These are phyloP conservation scores for Platygyra sinensis DNA, from an alignment of 64 coral and sea anemone genomes.

Conservation along the genomic window DNA sequence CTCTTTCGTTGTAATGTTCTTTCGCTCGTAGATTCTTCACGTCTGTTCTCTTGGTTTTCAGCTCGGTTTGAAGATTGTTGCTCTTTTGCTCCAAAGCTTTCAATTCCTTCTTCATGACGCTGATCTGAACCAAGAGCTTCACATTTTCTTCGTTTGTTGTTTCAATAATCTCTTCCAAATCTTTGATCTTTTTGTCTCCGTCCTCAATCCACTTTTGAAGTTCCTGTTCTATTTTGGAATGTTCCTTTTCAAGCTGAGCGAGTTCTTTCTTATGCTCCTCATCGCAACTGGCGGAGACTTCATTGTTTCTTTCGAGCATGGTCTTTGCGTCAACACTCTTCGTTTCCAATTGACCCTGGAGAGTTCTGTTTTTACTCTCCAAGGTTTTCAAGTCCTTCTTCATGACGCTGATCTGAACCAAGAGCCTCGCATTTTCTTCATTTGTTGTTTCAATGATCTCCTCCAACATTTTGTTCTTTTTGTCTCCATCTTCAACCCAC, in stretches of 20 bases:
- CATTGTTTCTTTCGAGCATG: background rate
- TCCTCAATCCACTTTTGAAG: too few species aligned
- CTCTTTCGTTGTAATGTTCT: slow-evolving; percentile 4
- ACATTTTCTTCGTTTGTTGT: background rate
- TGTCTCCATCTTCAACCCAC: too few species aligned
- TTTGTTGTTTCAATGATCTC: background rate
- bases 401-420: background rate
- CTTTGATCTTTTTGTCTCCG: background rate
- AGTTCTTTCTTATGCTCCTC: too few species aligned
- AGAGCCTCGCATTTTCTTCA: background rate
- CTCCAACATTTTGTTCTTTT: background rate
- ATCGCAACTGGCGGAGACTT: too few species aligned
- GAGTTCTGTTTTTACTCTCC: background rate
- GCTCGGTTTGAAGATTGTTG: background rate
- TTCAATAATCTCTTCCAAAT: background rate
- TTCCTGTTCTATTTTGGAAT: too few species aligned
- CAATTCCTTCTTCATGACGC: background rate
- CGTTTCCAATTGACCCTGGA: background rate
- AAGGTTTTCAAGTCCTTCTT: background rate
- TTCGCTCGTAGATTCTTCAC: background rate
- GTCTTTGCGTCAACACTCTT: background rate
- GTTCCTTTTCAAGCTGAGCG: too few species aligned
- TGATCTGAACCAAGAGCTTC: background rate
- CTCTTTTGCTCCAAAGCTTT: background rate
- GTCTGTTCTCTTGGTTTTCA: background rate